These are phyloP conservation scores for Gambusia yucatana DNA, from an alignment of 2,797 vertebrate genomes.

Conservation along the genomic window DNA sequence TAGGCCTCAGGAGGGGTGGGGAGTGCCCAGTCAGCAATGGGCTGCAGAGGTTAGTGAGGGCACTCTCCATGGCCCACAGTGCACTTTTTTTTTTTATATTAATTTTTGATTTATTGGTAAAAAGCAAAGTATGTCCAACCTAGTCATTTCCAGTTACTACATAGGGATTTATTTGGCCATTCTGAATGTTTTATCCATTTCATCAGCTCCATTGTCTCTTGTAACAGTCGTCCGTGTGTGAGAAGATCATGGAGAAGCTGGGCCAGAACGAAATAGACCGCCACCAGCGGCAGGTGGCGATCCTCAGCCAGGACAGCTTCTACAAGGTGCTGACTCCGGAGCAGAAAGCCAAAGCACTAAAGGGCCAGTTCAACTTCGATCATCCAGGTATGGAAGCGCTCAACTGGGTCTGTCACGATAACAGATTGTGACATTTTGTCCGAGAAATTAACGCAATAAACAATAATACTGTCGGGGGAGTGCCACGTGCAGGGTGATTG, in stretches of 20 bases:
- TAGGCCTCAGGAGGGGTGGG: conserved; percentile 22
- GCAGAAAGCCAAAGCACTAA: conserved; percentile 93
- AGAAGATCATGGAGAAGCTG: conserved; percentile 96
- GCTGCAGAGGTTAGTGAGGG: conserved; percentile 54
- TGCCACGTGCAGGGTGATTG: no score
- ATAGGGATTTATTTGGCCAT: not conserved
- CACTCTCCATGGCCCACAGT: conserved; percentile 7
- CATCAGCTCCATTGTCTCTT: not conserved
- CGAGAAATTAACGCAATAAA: not conserved
- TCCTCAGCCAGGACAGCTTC: conserved; percentile 98
- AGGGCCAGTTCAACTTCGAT: conserved; percentile 98
- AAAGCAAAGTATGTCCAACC: not conserved
- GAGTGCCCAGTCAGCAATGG: conserved; percentile 70
- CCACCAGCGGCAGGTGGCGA: conserved; percentile 93
- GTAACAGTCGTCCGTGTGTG: conserved; percentile 92
- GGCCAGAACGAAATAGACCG: conserved; percentile 97
- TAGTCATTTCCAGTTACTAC: not conserved
- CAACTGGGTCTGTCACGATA: no score
- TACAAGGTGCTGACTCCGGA: conserved; percentile 93
- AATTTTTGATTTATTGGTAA: conserved; percentile 1
- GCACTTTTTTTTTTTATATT: conserved; percentile 6
- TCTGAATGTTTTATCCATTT: not conserved
- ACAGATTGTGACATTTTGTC: no score
- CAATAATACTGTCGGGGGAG: not conserved
- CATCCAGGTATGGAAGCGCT: conserved; percentile 87